Conservation (phyloP, 2,888 invertebrate species). For the Ophion costatus region DNA sequence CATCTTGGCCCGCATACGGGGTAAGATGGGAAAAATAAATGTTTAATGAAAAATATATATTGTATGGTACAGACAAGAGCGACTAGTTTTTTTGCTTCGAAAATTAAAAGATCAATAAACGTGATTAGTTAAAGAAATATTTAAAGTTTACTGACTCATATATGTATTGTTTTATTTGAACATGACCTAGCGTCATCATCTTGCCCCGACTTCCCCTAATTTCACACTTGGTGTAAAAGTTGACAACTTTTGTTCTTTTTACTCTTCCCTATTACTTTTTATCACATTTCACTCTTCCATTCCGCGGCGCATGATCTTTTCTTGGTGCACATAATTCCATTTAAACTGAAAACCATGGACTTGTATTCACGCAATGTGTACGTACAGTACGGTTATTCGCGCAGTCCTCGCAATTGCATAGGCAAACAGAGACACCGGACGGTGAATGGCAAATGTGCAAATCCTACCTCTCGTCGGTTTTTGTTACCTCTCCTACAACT, state of each 20-base stretch:
- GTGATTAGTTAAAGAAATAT: too few species aligned
- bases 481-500: conserved; percentile 33
- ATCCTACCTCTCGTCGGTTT: conserved; percentile 35
- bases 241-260: neutral
- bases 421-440: conserved; percentile 38
- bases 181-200: too few species aligned
- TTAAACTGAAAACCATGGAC: neutral
- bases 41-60: too few species aligned
- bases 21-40: too few species aligned
- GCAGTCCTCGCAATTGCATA: conserved; percentile 32
- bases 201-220: too few species aligned
- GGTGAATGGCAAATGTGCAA: conserved; percentile 42
- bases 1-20: too few species aligned
- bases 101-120: too few species aligned
- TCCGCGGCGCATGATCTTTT: conserved; percentile 1
- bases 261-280: conserved; percentile 4
- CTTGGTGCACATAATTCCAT: conserved; percentile 33
- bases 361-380: neutral
- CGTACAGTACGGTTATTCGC: conserved; percentile 16
- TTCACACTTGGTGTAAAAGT: neutral
- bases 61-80: too few species aligned
- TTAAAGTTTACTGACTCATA: too few species aligned
- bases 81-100: too few species aligned
- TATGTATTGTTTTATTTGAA: too few species aligned
- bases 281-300: conserved; percentile 6